Percentiles rank a stretch among this genome's conserved stretches.
phyloP scores from a whole-genome alignment of 2,797 vertebrate genomes.

The Tokudaia muenninki region DNA sequence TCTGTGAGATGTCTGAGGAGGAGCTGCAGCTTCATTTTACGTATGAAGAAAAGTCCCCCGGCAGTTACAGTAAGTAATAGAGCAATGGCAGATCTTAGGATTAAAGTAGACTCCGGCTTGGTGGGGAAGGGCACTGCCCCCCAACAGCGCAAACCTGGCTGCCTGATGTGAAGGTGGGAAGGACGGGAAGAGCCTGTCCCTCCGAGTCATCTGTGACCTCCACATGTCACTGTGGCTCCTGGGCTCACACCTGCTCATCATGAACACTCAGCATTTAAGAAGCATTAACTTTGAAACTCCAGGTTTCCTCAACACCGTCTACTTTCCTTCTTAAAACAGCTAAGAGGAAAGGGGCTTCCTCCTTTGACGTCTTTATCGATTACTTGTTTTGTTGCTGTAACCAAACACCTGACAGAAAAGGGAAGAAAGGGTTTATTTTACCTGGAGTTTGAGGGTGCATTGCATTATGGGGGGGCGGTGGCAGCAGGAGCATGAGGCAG shows the following conservation, averaged over 20 bases:
- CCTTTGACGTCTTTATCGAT: background rate
- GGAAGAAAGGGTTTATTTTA: background rate
- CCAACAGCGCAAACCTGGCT: background rate
- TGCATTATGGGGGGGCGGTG: background rate
- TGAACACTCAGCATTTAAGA: too few species aligned
- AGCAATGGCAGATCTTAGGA: background rate
- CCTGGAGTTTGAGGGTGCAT: too few species aligned
- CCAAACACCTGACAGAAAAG: background rate
- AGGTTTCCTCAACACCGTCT: background rate
- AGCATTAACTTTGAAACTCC: background rate
- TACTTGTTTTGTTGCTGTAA: background rate
- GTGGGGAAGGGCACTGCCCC: background rate
- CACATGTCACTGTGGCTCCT: background rate
- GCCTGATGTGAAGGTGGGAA: too few species aligned
- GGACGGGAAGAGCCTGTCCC: background rate
- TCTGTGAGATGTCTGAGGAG: conserved; percentile 94
- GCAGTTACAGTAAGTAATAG: conserved; percentile 90
- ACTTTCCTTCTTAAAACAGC: conserved; percentile 34
- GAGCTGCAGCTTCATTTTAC: conserved; percentile 96
- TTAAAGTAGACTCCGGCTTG: background rate
- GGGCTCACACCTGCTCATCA: too few species aligned
- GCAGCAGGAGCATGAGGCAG: background rate
- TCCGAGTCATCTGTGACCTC: background rate
- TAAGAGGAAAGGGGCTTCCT: background rate
- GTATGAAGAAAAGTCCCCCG: conserved; percentile 93